Evolutionary conservation across 2,888 invertebrate species (phyloP), one percentile per base, ranked within the genome.

Genomic region (Drosophila pullipes): DNA sequence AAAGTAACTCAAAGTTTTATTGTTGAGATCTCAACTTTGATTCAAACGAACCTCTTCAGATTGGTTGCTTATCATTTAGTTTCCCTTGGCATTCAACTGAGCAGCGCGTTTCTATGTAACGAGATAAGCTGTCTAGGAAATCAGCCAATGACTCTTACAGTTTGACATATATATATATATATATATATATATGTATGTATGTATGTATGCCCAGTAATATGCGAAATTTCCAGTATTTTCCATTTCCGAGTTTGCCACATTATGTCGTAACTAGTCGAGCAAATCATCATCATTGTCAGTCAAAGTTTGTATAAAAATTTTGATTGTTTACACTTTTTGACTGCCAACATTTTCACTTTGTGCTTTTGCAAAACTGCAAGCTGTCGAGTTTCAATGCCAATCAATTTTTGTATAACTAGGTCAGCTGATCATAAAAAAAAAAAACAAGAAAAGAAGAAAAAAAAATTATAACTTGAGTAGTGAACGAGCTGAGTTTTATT

Each of bases 61-160:
- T 53, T 49, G 35, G 18, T 35, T 0, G 11, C 39, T 68, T 64
- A 68, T 68, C 64, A 22, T 3, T 10, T 31, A 16, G 30, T 22
- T 61, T 30, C 22, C 9, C 28, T 49, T 61, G 11, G 39, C 54
- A 49, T 55, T 68, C 52, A 13, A 22, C 49, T 33, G 16, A 28
- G 13, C 41, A 39, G 52, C 55, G 57, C 30, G 50, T 50, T 50
- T 25, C 28, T 28, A 4, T 62, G 18, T 54, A 64, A 54, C 69
- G 49, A 73, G 74, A 76, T 68, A 74, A 70, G 57, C 68, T 64
- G 53, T 47, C 65, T 11, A 33, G 31, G 52, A 65, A 79, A 78
- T 78, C 79, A 78, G 75, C 39, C 76, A 75, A 66, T 78, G 78
- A 75, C 71, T 69, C 65, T 47, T 58, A 30, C 35, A 61, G 0